Percentiles rank a stretch among this genome's conserved stretches.
phyloP scores from a whole-genome alignment of 2,797 vertebrate genomes.

The Borostomias antarcticus region DNA sequence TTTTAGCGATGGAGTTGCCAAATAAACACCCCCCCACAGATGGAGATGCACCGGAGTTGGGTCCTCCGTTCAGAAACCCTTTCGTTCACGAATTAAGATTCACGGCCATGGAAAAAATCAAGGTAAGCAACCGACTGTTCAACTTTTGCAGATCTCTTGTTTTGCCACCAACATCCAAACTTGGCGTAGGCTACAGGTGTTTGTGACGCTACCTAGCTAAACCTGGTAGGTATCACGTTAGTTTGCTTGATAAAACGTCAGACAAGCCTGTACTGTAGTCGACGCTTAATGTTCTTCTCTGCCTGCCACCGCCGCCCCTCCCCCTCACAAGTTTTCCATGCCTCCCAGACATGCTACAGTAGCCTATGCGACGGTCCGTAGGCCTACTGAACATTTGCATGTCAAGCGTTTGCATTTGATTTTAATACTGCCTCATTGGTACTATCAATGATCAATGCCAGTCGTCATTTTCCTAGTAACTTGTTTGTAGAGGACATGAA shows the following conservation, averaged over 20 bases:
- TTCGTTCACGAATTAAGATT: slow-evolving; percentile 87
- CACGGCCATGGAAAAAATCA: slow-evolving; percentile 81
- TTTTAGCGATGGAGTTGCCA: slow-evolving; percentile 73
- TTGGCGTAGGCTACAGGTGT: not conserved
- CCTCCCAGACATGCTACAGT: not conserved
- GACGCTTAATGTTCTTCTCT: too few species aligned
- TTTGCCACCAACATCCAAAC: not conserved
- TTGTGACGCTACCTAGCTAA: not conserved
- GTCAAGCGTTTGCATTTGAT: slow-evolving; percentile 18
- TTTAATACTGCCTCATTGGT: too few species aligned
- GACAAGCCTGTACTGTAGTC: slow-evolving; percentile 1
- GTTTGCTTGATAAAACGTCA: not conserved
- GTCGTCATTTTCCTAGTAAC: too few species aligned
- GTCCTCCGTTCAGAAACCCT: slow-evolving; percentile 80
- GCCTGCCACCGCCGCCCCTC: not conserved
- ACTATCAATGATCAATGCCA: too few species aligned
- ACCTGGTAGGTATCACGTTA: not conserved
- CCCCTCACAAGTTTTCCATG: slow-evolving; percentile 6
- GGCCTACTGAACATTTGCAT: slow-evolving; percentile 36
- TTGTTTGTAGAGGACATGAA: too few species aligned
- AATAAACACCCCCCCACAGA: slow-evolving; percentile 55
- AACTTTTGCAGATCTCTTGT: not conserved
- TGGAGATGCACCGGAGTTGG: slow-evolving; percentile 59
- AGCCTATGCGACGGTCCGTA: not conserved
- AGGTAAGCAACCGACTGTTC: slow-evolving; percentile 70